Conservation (phyloP, 1,140 invertebrate species). For the Drosophila pallidifrons region DNA sequence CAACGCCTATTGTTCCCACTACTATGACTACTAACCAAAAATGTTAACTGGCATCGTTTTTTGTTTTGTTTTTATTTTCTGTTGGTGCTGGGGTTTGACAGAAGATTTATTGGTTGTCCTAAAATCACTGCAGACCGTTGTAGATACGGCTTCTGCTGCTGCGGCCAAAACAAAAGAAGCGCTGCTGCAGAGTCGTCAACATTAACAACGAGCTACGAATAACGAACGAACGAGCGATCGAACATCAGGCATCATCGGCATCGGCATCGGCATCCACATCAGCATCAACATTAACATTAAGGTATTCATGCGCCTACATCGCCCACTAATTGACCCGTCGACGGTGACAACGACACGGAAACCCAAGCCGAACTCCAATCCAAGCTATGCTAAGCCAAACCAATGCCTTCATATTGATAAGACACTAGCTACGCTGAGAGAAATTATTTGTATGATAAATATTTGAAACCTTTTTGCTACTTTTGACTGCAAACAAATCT, state of each 20-base stretch:
- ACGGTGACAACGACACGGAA: constrained; percentile 43
- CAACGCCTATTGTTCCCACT: constrained; percentile 70
- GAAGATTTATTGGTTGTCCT: constrained; percentile 77
- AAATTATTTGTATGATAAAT: too few relatives aligned
- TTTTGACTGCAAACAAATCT: too few relatives aligned
- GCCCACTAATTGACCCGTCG: constrained; percentile 79
- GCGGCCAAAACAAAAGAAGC: constrained; percentile 42
- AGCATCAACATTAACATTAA: constrained; percentile 65
- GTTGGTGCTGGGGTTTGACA: constrained; percentile 47
- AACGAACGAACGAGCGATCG: constrained; percentile 10
- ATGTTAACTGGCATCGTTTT: constrained; percentile 68
- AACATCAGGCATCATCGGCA: neutral
- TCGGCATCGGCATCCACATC: constrained; percentile 49
- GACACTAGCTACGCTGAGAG: constrained; percentile 3
- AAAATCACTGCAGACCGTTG: constrained; percentile 78
- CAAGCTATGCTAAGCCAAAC: neutral
- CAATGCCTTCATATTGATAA: constrained; percentile 47
- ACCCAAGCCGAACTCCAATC: constrained; percentile 12
- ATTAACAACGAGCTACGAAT: constrained; percentile 31
- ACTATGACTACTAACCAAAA: constrained; percentile 15
- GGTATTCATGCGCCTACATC: constrained; percentile 81
- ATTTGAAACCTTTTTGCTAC: too few relatives aligned
- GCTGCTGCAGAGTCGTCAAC: constrained; percentile 49
- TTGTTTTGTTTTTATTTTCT: neutral
- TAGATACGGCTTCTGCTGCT: constrained; percentile 32